Evolutionary conservation across 2,888 invertebrate genomes (phyloP).

Genomic region (Matsumyia berberina): DNA sequence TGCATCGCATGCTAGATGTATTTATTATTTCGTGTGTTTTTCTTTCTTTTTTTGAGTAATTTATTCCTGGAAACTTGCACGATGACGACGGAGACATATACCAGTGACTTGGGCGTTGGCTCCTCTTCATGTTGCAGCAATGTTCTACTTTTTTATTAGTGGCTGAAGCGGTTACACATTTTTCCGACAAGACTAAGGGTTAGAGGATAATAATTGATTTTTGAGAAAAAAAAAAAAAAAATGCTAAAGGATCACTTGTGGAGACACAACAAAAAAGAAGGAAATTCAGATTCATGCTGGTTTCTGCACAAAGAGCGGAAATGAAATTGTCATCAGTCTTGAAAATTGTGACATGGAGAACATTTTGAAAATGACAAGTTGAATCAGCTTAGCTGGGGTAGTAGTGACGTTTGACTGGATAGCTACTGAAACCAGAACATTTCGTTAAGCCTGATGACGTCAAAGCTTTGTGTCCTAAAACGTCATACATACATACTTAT

Average conservation of each 20-base stretch:
- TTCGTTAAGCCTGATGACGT: too few species aligned
- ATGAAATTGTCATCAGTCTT: too few species aligned
- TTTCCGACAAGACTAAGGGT: slow-evolving; percentile 31
- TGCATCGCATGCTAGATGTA: slow-evolving; percentile 60
- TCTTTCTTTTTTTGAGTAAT: slow-evolving; percentile 39
- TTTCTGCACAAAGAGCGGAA: too few species aligned
- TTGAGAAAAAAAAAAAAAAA: neutral
- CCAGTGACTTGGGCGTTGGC: slow-evolving; percentile 68
- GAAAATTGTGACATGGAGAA: too few species aligned
- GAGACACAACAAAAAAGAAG: too few species aligned
- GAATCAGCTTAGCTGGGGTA: too few species aligned
- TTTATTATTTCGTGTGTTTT: slow-evolving; percentile 56
- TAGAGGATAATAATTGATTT: slow-evolving; percentile 52
- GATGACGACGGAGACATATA: slow-evolving; percentile 5
- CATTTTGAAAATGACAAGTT: too few species aligned
- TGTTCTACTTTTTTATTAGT: slow-evolving; percentile 45
- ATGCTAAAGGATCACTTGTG: neutral
- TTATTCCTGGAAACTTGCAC: slow-evolving; percentile 59
- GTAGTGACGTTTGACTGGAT: too few species aligned
- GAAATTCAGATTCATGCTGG: too few species aligned
- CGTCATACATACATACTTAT: too few species aligned
- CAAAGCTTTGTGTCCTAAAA: too few species aligned
- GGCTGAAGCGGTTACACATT: slow-evolving; percentile 55
- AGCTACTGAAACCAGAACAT: too few species aligned
- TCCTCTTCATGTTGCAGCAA: slow-evolving; percentile 41